phyloP scores from a whole-genome alignment of 30 jellyfish, hydroid and myxozoan species.

The Aurelia sp. region DNA sequence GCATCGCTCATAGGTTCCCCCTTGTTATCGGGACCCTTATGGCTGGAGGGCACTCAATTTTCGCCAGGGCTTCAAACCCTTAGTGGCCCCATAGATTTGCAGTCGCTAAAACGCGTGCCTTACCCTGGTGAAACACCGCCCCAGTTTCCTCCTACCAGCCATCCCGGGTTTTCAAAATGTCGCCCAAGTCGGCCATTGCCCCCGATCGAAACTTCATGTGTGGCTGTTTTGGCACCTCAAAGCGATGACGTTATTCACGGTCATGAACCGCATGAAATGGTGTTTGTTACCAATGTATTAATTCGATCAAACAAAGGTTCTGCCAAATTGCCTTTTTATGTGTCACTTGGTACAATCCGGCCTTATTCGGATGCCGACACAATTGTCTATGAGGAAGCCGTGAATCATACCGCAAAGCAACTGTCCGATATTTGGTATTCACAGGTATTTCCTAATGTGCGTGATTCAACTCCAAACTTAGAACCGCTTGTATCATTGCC shows the following conservation, averaged over 20 bases:
- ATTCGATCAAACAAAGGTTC: not conserved
- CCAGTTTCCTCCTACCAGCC: not conserved
- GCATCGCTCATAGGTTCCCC: no score
- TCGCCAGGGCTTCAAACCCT: no score
- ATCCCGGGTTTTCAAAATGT: conserved; percentile 5
- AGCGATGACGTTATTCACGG: not conserved
- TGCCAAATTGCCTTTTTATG: not conserved
- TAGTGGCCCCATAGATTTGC: no score
- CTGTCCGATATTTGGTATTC: not conserved
- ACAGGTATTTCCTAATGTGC: not conserved
- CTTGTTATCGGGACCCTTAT: no score
- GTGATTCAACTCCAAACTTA: not conserved
- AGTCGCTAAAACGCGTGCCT: conserved; percentile 8
- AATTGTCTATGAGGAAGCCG: not conserved
- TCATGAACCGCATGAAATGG: not conserved
- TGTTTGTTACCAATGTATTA: not conserved
- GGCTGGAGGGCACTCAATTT: no score
- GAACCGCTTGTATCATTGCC: no score
- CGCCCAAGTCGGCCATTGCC: conserved; percentile 51
- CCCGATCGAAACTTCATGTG: not conserved
- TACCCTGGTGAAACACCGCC: conserved; percentile 9
- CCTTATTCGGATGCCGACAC: not conserved
- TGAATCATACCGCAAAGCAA: not conserved
- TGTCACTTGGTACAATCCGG: not conserved
- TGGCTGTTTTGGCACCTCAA: not conserved